phyloP scores from a whole-genome alignment of 2,113 vertebrate genomes.

The Oenanthe melanoleuca region DNA sequence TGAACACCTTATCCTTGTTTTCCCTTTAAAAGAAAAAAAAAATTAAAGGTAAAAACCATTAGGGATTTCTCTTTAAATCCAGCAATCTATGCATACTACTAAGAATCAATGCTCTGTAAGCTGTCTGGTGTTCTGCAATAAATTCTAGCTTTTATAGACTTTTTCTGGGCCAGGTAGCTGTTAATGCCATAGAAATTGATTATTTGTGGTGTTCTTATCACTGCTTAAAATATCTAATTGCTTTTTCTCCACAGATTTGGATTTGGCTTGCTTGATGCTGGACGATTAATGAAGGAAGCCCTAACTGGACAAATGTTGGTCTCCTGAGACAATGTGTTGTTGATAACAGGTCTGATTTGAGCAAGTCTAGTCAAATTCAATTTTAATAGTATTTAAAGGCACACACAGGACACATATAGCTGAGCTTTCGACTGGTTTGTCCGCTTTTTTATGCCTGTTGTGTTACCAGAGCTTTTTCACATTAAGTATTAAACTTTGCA shows the following conservation, averaged over 20 bases:
- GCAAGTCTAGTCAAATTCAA: conserved; percentile 53
- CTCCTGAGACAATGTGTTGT: conserved; percentile 54
- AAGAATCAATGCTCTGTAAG: conserved; percentile 61
- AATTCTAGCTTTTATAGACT: conserved; percentile 73
- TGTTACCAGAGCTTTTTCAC: background rate
- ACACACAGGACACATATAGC: background rate
- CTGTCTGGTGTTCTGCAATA: conserved; percentile 63
- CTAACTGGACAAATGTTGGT: conserved; percentile 62
- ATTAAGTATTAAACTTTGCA: background rate
- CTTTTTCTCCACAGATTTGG: conserved; percentile 71
- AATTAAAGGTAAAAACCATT: conserved; percentile 53
- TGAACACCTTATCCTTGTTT: conserved; percentile 14
- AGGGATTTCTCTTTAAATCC: conserved; percentile 64
- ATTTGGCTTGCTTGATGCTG: conserved; percentile 62
- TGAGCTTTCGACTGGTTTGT: background rate
- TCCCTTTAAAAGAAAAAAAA: conserved; percentile 37
- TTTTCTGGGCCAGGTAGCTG: conserved; percentile 65
- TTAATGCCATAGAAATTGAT: conserved; percentile 73
- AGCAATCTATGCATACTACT: conserved; percentile 46
- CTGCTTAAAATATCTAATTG: conserved; percentile 76
- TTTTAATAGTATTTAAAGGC: conserved; percentile 60
- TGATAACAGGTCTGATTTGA: conserved; percentile 60
- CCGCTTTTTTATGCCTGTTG: background rate
- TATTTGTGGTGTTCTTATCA: conserved; percentile 76
- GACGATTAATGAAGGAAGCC: conserved; percentile 66